These are phyloP conservation scores for Xiphorhynchus elegans DNA, from an alignment of 2,113 vertebrate species.

Conservation along the genomic window DNA sequence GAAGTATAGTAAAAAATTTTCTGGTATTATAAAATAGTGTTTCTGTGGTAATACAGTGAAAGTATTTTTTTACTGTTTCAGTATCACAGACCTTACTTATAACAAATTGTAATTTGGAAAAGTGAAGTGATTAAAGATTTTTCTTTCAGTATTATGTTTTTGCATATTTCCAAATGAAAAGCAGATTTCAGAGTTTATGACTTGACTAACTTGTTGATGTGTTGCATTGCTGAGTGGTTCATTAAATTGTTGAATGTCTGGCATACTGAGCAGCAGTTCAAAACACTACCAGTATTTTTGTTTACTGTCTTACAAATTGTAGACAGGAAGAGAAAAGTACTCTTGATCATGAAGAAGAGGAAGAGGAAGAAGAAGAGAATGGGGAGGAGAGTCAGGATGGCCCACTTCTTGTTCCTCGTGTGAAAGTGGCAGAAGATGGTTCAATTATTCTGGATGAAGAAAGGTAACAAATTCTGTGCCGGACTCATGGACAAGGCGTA, in stretches of 20 bases:
- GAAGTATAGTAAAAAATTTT: not conserved
- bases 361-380: slow-evolving; percentile 65
- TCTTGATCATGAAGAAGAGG: slow-evolving; percentile 68
- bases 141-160: not conserved
- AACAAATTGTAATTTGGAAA: not conserved
- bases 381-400: slow-evolving; percentile 76
- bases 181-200: not conserved
- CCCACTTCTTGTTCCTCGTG: slow-evolving; percentile 86
- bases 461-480: slow-evolving; percentile 76
- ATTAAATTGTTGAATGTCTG: not conserved
- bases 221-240: not conserved
- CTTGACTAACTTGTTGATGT: not conserved
- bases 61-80: not conserved
- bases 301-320: slow-evolving; percentile 1
- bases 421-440: slow-evolving; percentile 97
- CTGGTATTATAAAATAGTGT: not conserved
- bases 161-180: not conserved
- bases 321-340: slow-evolving; percentile 69
- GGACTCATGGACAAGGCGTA: not conserved
- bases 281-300: not conserved
- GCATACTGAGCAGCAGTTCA: not conserved
- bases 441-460: slow-evolving; percentile 97
- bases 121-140: not conserved
- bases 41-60: not conserved
- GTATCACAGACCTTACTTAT: not conserved